These are phyloP conservation scores for Sebastes wilsoni DNA, from an alignment of 2,797 vertebrate genomes.

Conservation along the genomic window DNA sequence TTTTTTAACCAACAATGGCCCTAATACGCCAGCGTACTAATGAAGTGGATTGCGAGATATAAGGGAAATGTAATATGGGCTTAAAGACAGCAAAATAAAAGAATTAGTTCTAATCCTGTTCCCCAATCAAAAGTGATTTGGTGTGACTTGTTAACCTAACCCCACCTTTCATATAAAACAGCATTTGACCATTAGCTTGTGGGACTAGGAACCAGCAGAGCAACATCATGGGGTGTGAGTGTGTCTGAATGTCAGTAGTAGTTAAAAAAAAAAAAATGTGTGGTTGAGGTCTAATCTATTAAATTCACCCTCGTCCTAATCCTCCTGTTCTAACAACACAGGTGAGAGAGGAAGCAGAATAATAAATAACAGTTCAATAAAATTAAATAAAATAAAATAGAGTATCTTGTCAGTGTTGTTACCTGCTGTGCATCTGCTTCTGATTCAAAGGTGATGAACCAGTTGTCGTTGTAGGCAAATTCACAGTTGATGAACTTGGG, in stretches of 20 bases:
- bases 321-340: background rate
- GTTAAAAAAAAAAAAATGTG: background rate
- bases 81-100: too few species aligned
- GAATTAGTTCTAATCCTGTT: too few species aligned
- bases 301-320: background rate
- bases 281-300: background rate
- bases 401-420: background rate
- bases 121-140: too few species aligned
- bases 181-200: background rate
- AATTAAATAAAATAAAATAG: background rate
- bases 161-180: too few species aligned
- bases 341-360: background rate
- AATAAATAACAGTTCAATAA: too few species aligned
- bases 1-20: too few species aligned
- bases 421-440: slow-evolving; percentile 99
- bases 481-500: slow-evolving; percentile 99
- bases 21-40: too few species aligned
- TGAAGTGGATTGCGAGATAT: too few species aligned
- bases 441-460: slow-evolving; percentile 99
- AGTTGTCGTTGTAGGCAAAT: slow-evolving; percentile 99
- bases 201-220: background rate
- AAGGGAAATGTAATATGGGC: too few species aligned
- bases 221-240: background rate
- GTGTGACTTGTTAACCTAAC: too few species aligned
- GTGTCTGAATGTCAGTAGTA: background rate